Evolutionary conservation across 2,113 vertebrate species (phyloP).

Genomic region (Sander lucioperca): DNA sequence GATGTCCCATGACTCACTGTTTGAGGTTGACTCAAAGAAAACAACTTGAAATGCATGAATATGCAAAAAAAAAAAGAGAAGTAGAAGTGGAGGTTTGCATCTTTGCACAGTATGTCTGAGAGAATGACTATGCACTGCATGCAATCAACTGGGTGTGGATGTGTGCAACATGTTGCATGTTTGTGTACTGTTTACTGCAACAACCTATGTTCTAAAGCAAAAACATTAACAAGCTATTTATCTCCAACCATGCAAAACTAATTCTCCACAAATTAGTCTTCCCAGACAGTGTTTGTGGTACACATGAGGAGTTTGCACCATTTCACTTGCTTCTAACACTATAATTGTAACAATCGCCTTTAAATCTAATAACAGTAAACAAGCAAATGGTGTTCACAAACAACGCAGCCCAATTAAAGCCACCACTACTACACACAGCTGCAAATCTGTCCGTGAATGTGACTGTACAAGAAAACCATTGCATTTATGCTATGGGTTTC

Average conservation of each 20-base stretch:
- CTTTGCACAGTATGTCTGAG: constrained; percentile 26
- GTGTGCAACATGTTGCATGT: constrained; percentile 3
- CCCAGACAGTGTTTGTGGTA: constrained; percentile 13
- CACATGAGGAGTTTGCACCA: constrained; percentile 18
- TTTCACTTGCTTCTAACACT: neutral
- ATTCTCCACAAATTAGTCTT: constrained; percentile 38
- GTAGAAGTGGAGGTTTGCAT: constrained; percentile 37
- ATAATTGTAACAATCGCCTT: constrained; percentile 3
- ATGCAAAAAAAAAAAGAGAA: constrained; percentile 25
- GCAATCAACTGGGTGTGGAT: constrained; percentile 18
- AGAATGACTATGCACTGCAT: constrained; percentile 29
- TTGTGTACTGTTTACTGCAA: constrained; percentile 1
- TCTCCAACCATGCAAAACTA: constrained; percentile 42
- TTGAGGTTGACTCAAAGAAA: constrained; percentile 12
- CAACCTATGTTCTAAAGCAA: constrained; percentile 20
- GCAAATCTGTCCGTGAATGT: neutral
- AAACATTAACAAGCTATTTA: constrained; percentile 35
- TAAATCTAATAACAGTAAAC: constrained; percentile 11
- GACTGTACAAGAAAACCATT: neutral
- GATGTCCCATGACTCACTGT: constrained; percentile 16
- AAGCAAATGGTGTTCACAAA: neutral
- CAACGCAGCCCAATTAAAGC: constrained; percentile 24
- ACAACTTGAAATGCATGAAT: constrained; percentile 6
- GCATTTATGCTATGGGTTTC: neutral
- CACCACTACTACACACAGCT: neutral